Base-by-base conservation (phyloP, 1,140 invertebrate species). In the Dreissena polymorpha region DNA sequence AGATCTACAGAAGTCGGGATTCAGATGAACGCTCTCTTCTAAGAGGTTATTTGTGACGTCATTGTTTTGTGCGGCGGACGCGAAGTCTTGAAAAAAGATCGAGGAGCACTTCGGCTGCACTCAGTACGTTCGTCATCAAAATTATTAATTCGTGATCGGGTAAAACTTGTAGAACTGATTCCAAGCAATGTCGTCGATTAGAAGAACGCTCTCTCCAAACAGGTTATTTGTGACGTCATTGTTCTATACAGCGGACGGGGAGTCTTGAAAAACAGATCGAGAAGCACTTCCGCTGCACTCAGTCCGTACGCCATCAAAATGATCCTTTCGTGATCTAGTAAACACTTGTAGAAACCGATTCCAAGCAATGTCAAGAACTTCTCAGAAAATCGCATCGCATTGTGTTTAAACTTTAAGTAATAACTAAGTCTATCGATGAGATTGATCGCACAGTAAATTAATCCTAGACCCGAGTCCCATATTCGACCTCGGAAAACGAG, bases 401-500 rank as follows among this genome's bases (percentile, higher is more conserved):
- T 75, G 68, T 83, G 74, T 70, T 70, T 49, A 68, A 29, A 83
- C 29, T 72, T 51, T 29, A 83, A 83, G 51, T 75, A 75, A 51
- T 60, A 83, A 70, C 81, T 83, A 0, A 83, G 67, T 83, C 81
- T 83, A 21, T 83, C 81, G 13, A 76, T 29, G 39, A 83, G 51
- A 75, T 83, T 75, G 69, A 83, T 18, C 21, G 81, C 81, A 25
- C 64, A 75, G 67, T 83, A 83, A 21, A 83, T 65, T 23, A 83
- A 65, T 39, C 73, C 73, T 18, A 83, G 67, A 23, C 81, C 81
- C 25, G 81, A 75, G 29, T 83, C 81, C 81, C 81, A 83, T 8
- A 83, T 53, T 60, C 81, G 65, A 0, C 81, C 81, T 0, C 81
- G 63, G 29, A 83, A 83, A 12, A 70, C 29, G 63, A 83, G 81